These are phyloP conservation scores for Sipha maydis DNA, from an alignment of 2,888 invertebrate species.

Conservation along the genomic window DNA sequence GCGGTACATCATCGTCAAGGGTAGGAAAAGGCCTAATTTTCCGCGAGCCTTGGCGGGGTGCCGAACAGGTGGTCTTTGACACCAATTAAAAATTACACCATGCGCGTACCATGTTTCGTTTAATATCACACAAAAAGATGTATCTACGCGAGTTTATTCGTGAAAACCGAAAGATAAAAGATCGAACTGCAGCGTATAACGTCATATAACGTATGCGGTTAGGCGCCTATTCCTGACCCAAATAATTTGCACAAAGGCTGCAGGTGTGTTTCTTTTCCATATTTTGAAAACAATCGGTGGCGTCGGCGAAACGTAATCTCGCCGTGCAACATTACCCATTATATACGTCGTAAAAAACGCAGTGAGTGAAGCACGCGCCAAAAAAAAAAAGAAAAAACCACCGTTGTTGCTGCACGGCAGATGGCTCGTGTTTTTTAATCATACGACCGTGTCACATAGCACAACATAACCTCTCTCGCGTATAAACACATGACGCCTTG, in stretches of 20 bases:
- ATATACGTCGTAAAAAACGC: constrained; percentile 30
- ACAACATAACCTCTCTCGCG: constrained; percentile 31
- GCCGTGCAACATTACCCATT: constrained; percentile 14
- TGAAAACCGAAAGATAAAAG: constrained; percentile 34
- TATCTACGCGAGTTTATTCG: not conserved
- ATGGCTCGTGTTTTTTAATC: constrained; percentile 50
- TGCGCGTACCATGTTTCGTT: not conserved
- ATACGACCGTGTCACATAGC: constrained; percentile 45
- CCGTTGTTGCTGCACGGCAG: constrained; percentile 45
- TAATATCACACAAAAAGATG: constrained; percentile 12
- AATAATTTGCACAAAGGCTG: constrained; percentile 56
- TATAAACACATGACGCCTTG: constrained; percentile 55
- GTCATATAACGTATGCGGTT: not conserved
- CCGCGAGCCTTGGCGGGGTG: constrained; percentile 56
- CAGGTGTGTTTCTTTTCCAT: constrained; percentile 4
- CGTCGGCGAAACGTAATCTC: constrained; percentile 43
- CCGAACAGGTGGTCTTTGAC: constrained; percentile 61
- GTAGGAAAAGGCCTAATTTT: constrained; percentile 51
- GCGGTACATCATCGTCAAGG: constrained; percentile 23
- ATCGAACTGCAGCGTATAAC: constrained; percentile 8
- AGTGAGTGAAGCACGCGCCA: constrained; percentile 57
- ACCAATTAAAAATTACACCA: constrained; percentile 60
- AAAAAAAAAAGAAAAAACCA: constrained; percentile 25
- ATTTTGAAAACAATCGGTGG: constrained; percentile 39
- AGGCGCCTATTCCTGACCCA: constrained; percentile 61